A percentile compares a stretch with the other conserved stretches of the same genome.
These are phyloP conservation scores for Elgonia sp. DNA, from an alignment of 2,888 invertebrate species.

Conservation along the genomic window DNA sequence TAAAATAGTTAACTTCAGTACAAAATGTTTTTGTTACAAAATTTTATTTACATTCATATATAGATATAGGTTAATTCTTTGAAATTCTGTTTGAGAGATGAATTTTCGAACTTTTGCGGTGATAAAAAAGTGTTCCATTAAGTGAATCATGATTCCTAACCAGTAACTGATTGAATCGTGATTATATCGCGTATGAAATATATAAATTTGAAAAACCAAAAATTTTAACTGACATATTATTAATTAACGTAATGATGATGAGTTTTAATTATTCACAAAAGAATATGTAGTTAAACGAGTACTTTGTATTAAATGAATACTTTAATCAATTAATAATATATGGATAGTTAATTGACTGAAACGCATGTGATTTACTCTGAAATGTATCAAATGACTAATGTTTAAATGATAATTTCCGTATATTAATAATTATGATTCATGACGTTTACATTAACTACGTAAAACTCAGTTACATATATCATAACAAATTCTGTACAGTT, in stretches of 20 bases:
- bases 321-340: conserved; percentile 9
- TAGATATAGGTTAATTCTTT: too few relatives aligned
- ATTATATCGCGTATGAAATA: too few relatives aligned
- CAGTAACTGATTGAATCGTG: too few relatives aligned
- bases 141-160: too few relatives aligned
- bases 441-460: conserved; percentile 23
- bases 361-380: conserved; percentile 16
- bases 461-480: neutral
- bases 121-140: too few relatives aligned
- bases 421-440: conserved; percentile 32
- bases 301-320: neutral
- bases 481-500: neutral
- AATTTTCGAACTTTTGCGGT: too few relatives aligned
- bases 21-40: too few relatives aligned
- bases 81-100: too few relatives aligned
- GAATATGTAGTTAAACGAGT: conserved; percentile 12
- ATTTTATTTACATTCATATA: too few relatives aligned
- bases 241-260: neutral
- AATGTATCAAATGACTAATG: conserved; percentile 24
- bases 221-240: neutral
- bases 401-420: conserved; percentile 33
- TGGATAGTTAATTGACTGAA: conserved; percentile 35
- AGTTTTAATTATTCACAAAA: conserved; percentile 4
- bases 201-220: neutral
- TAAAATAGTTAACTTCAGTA: too few relatives aligned